A percentile compares a stretch with the other conserved stretches of the same genome.
Evolutionary conservation across 2,888 invertebrate genomes (phyloP).

Genomic region (Leistus spinibarbis): DNA sequence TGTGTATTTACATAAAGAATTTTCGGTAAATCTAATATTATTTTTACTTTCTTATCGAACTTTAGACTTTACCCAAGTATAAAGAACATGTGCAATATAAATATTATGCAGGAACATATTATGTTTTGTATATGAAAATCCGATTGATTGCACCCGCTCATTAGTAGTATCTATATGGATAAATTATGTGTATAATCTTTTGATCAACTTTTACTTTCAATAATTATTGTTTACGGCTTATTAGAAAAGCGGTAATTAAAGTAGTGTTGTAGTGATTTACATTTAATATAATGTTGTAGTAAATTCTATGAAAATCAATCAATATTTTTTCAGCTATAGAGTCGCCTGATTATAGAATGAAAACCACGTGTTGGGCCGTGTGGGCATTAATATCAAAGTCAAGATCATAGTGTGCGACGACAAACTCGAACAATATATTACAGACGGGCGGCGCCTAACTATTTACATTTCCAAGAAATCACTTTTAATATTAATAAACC

Average conservation of each 20-base stretch:
- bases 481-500: constrained; percentile 37
- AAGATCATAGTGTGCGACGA: constrained; percentile 27
- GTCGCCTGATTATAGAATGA: background rate
- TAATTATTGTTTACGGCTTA: background rate
- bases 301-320: background rate
- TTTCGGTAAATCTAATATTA: too few relatives aligned
- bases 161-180: too few relatives aligned
- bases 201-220: background rate
- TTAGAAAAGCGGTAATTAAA: background rate
- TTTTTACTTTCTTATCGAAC: too few relatives aligned
- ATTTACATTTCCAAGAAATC: constrained; percentile 24
- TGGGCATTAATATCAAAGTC: constrained; percentile 28
- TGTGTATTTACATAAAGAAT: too few relatives aligned
- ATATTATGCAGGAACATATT: too few relatives aligned
- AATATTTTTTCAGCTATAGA: background rate
- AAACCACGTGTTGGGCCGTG: background rate
- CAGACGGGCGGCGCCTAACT: background rate
- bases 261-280: background rate
- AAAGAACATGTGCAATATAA: too few relatives aligned
- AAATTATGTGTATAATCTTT: background rate
- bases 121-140: too few relatives aligned
- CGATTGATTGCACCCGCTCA: too few relatives aligned
- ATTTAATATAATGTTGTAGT: background rate
- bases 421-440: constrained; percentile 32
- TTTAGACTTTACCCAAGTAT: too few relatives aligned